Conservation (phyloP, 2,888 invertebrate species). For the Argyresthia goedartella region DNA sequence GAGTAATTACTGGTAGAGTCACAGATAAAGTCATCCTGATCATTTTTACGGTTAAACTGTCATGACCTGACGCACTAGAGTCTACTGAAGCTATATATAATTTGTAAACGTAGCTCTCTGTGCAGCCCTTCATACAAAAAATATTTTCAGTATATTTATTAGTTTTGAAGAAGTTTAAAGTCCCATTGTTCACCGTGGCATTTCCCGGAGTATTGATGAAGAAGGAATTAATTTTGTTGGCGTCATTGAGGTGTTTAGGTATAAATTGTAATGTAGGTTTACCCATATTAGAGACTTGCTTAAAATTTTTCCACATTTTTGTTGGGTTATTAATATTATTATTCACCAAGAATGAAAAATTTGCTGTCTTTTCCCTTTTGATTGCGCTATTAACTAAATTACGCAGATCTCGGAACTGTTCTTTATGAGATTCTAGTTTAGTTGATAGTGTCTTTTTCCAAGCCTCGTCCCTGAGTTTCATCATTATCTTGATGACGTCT, state of each 20-base stretch:
- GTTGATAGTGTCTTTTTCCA: not conserved
- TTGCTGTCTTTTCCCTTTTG: not conserved
- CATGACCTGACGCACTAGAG: not conserved
- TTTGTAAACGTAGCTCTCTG: not conserved
- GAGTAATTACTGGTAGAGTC: not conserved
- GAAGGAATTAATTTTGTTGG: not conserved
- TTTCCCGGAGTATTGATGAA: not conserved
- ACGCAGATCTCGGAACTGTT: not conserved
- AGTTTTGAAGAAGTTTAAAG: not conserved
- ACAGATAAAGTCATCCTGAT: not conserved
- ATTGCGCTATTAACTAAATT: conserved; percentile 2
- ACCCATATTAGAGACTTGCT: not conserved
- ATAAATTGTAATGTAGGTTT: not conserved
- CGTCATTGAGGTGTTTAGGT: not conserved
- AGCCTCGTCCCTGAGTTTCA: not conserved
- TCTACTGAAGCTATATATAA: not conserved
- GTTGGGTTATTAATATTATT: conserved; percentile 1
- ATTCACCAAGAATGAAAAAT: conserved; percentile 1
- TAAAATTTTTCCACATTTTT: not conserved
- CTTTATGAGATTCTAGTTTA: not conserved
- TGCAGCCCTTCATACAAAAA: not conserved
- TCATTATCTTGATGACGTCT: not conserved
- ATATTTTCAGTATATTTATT: not conserved
- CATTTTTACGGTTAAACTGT: not conserved
- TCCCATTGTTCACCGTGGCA: not conserved